Evolutionary conservation across 2,797 vertebrate species (phyloP).

Genomic region (Streptopelia turtur): DNA sequence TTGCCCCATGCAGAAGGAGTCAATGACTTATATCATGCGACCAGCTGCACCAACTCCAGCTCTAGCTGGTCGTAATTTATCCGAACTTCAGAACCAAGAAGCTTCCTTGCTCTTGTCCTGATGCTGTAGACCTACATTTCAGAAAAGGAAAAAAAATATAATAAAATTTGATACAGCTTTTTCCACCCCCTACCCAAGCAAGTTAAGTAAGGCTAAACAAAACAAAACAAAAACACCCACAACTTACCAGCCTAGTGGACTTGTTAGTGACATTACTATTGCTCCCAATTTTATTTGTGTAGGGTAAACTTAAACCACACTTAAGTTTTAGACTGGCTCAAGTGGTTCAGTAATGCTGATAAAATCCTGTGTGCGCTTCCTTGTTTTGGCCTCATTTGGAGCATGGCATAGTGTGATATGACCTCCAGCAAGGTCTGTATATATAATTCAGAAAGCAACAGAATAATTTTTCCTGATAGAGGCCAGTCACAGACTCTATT

Average conservation of each 20-base stretch:
- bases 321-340: neutral
- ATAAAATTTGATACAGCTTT: neutral
- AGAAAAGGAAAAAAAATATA: constrained; percentile 4
- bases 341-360: neutral
- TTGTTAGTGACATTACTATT: neutral
- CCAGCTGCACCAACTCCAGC: constrained; percentile 35
- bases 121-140: constrained; percentile 85
- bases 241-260: neutral
- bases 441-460: neutral
- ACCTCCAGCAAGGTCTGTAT: neutral
- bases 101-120: constrained; percentile 91
- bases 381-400: neutral
- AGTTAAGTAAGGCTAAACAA: neutral
- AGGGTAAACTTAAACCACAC: neutral
- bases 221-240: neutral
- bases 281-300: neutral
- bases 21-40: neutral
- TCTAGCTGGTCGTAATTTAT: constrained; percentile 12
- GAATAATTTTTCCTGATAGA: neutral
- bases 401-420: neutral
- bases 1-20: constrained; percentile 33
- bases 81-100: constrained; percentile 88
- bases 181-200: neutral
- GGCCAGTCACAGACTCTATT: neutral
- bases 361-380: neutral